Conservation (phyloP, 1,140 invertebrate species). For the Orchesella cincta region DNA sequence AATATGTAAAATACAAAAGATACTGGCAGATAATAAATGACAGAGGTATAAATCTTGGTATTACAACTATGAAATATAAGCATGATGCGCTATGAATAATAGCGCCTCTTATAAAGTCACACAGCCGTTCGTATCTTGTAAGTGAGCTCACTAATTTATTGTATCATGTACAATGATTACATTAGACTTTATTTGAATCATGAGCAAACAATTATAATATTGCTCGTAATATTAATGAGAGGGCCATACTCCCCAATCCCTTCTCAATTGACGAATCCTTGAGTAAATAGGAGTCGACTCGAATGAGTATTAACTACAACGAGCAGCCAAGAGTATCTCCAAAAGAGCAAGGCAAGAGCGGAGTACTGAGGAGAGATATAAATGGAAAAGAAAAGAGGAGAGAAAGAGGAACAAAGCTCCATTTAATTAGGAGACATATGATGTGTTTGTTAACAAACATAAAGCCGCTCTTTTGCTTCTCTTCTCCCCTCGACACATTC, state of each 20-base stretch:
- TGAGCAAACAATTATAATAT: conserved; percentile 20
- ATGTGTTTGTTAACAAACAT: conserved; percentile 26
- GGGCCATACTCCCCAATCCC: not conserved
- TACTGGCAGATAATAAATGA: too few relatives aligned
- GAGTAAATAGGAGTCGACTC: not conserved
- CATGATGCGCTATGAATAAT: too few relatives aligned
- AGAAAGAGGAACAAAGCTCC: conserved; percentile 19
- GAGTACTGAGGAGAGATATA: too few relatives aligned
- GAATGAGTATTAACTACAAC: not conserved
- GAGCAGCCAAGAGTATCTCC: too few relatives aligned
- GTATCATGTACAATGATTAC: not conserved
- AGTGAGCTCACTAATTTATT: not conserved
- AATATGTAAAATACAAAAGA: too few relatives aligned
- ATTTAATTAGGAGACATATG: conserved; percentile 29
- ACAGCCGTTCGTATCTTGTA: too few relatives aligned
- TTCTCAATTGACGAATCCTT: conserved; percentile 1
- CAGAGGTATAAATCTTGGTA: too few relatives aligned
- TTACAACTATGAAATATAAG: too few relatives aligned
- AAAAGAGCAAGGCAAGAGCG: too few relatives aligned
- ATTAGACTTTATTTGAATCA: not conserved
- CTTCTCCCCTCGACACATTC: conserved; percentile 19
- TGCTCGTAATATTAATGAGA: not conserved
- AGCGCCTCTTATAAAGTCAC: too few relatives aligned
- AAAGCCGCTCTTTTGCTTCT: conserved; percentile 14
- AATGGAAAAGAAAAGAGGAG: conserved; percentile 1